Evolutionary conservation across 2,113 vertebrate species (phyloP).

Genomic region (Hippolais icterina): DNA sequence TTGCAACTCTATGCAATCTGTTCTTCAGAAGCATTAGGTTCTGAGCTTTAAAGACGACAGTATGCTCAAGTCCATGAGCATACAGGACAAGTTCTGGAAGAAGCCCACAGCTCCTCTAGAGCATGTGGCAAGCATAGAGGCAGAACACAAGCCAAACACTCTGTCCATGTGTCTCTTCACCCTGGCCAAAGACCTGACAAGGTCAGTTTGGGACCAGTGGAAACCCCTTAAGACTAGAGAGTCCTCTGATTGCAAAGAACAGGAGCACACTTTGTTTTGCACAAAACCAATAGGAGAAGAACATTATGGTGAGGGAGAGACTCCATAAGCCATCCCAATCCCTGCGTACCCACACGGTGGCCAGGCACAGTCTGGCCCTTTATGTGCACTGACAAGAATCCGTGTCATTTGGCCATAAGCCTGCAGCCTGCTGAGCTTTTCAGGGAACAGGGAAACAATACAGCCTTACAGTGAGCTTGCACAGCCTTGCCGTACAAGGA

Average conservation of each 20-base stretch:
- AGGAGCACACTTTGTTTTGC: not conserved
- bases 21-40: not conserved
- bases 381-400: conserved; percentile 16
- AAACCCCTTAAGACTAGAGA: not conserved
- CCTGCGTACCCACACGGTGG: not conserved
- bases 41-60: not conserved
- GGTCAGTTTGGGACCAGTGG: not conserved
- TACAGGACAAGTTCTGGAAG: not conserved
- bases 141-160: not conserved
- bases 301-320: not conserved
- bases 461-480: not conserved
- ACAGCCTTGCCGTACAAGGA: not conserved
- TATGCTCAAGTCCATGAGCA: not conserved
- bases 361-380: conserved; percentile 36
- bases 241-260: not conserved
- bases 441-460: conserved; percentile 44
- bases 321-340: not conserved
- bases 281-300: not conserved
- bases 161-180: not conserved
- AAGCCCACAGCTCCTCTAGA: not conserved
- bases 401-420: not conserved
- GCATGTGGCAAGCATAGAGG: not conserved
- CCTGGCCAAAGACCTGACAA: not conserved
- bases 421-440: conserved; percentile 40
- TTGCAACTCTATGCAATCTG: not conserved